These are phyloP conservation scores for Nycteola revayana DNA, from an alignment of 2,888 invertebrate species.

Conservation along the genomic window DNA sequence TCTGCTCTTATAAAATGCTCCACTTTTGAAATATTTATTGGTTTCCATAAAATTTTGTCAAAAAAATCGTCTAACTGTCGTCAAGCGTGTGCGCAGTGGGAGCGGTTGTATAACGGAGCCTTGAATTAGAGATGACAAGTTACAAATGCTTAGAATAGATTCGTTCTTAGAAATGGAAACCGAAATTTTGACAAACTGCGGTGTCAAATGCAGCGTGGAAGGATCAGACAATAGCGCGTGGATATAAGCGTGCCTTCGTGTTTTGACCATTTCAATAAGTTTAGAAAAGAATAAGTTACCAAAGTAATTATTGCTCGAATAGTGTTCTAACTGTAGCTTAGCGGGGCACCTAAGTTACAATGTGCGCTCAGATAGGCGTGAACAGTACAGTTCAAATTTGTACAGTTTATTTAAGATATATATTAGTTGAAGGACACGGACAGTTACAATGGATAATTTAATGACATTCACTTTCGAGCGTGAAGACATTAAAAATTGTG, in stretches of 20 bases:
- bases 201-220: slow-evolving; percentile 58
- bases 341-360: slow-evolving; percentile 59
- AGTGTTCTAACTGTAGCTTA: slow-evolving; percentile 66
- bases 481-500: slow-evolving; percentile 26
- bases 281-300: slow-evolving; percentile 66
- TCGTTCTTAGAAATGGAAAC: slow-evolving; percentile 73
- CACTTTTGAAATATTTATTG: slow-evolving; percentile 76
- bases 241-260: slow-evolving; percentile 72
- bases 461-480: slow-evolving; percentile 34
- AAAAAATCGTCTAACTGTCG: slow-evolving; percentile 67
- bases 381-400: slow-evolving; percentile 36
- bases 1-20: slow-evolving; percentile 72
- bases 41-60: slow-evolving; percentile 57
- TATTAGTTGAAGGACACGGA: slow-evolving; percentile 31
- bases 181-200: slow-evolving; percentile 79
- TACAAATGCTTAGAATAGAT: slow-evolving; percentile 52
- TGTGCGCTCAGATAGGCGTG: slow-evolving; percentile 49
- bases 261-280: slow-evolving; percentile 71
- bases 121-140: slow-evolving; percentile 54
- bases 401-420: slow-evolving; percentile 36
- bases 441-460: slow-evolving; percentile 28
- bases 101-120: slow-evolving; percentile 66
- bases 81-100: slow-evolving; percentile 41
- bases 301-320: slow-evolving; percentile 71
- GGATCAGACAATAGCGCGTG: slow-evolving; percentile 51